These are phyloP conservation scores for Acrocephalus scirpaceus DNA, from an alignment of 2,797 vertebrate genomes.

Conservation along the genomic window DNA sequence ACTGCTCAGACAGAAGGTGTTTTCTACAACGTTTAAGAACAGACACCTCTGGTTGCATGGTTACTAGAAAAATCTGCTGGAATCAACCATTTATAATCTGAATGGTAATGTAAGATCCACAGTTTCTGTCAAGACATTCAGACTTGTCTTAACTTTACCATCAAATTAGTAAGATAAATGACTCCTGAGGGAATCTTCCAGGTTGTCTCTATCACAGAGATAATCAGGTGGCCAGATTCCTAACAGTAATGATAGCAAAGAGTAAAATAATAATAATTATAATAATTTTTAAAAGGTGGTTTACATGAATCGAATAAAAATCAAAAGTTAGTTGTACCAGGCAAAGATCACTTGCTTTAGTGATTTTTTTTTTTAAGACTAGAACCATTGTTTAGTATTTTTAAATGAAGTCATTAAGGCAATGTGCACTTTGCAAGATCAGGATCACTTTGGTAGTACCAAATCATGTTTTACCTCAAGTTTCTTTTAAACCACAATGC, in stretches of 20 bases:
- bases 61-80: neutral
- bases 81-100: neutral
- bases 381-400: neutral
- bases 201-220: neutral
- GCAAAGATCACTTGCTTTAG: neutral
- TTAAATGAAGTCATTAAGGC: neutral
- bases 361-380: neutral
- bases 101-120: neutral
- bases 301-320: neutral
- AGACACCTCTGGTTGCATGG: neutral
- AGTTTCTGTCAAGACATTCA: neutral
- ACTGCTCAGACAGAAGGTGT: neutral
- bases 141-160: neutral
- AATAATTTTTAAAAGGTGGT: neutral
- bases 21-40: neutral
- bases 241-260: neutral
- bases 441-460: neutral
- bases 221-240: neutral
- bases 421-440: neutral
- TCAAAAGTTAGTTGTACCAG: neutral
- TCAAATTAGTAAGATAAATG: neutral
- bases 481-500: neutral
- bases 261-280: neutral
- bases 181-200: neutral
- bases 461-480: neutral